Evolutionary conservation across 1,140 invertebrate species (phyloP), one percentile per base, ranked within the genome.

Genomic region (Drosophila santomea): DNA sequence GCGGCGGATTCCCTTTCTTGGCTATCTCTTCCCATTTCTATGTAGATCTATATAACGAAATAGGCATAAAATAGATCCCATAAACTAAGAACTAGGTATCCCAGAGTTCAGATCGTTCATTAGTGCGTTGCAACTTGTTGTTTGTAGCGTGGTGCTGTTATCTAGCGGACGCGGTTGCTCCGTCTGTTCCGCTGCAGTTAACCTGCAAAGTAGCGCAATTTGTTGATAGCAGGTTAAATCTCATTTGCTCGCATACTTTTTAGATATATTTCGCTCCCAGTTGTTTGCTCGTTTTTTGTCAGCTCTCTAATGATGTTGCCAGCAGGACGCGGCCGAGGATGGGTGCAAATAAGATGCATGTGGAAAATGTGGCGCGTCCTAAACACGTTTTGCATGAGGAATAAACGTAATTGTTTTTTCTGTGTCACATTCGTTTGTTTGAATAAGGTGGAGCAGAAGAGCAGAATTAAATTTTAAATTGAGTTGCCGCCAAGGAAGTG

Each of bases 151-250:
- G 28, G 12, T 12, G 63, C 43, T 74, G 71, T 58, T 57, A 63
- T 52, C 62, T 62, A 25, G 39, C 48, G 41, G 59, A 45, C 47
- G 50, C 62, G 74, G 62, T 55, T 60, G 35, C 55, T 68, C 74
- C 69, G 84, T 84, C 84, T 89, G 73, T 89, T 89, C 66, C 80
- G 77, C 80, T 80, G 84, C 84, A 84, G 84, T 84, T 89, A 89
- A 89, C 84, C 80, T 89, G 84, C 74, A 89, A 89, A 89, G 84
- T 89, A 89, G 84, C 84, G 80, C 84, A 89, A 89, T 89, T 89
- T 89, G 84, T 89, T 89, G 85, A 89, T 89, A 89, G 80, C 84
- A 80, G 84, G 68, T 89, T 59, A 89, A 89, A 89, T 89, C 89
- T 84, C 80, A 89, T 89, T 89, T 89, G 76, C 78, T 58, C 71